A percentile compares a stretch with the other conserved stretches of the same genome.
phyloP scores from a whole-genome alignment of 2,888 invertebrate species.

The Autographa pulchrina region DNA sequence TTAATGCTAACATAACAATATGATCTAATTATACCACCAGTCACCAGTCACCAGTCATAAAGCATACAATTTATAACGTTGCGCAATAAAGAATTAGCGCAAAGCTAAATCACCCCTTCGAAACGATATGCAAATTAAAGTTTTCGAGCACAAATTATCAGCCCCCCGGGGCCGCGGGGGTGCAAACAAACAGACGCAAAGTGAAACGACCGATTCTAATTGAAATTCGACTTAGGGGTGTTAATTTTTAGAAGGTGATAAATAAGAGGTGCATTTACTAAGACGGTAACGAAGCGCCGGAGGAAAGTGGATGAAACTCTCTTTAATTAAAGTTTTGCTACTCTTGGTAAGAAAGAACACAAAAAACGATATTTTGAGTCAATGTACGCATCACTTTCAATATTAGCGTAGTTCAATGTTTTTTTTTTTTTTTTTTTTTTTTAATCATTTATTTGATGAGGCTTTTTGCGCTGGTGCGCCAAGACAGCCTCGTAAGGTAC shows the following conservation, averaged over 20 bases:
- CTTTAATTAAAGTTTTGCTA: neutral
- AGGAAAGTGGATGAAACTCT: neutral
- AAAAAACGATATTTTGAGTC: neutral
- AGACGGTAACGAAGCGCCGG: conserved; percentile 9
- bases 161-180: conserved; percentile 35
- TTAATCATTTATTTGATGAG: too few species aligned
- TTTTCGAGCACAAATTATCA: conserved; percentile 56
- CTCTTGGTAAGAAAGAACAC: neutral
- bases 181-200: conserved; percentile 55
- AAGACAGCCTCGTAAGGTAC: too few species aligned
- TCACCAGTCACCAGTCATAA: conserved; percentile 27
- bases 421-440: too few species aligned
- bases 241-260: conserved; percentile 51
- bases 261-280: conserved; percentile 29
- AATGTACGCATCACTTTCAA: too few species aligned
- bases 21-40: neutral
- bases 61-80: conserved; percentile 38
- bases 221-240: conserved; percentile 56
- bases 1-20: neutral
- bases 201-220: conserved; percentile 57
- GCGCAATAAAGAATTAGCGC: conserved; percentile 46
- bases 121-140: conserved; percentile 57
- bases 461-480: too few species aligned
- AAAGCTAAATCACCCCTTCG: conserved; percentile 42
- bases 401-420: too few species aligned